Evolutionary conservation across 2,888 invertebrate species (phyloP).

Genomic region (Dolichomitus sp.): DNA sequence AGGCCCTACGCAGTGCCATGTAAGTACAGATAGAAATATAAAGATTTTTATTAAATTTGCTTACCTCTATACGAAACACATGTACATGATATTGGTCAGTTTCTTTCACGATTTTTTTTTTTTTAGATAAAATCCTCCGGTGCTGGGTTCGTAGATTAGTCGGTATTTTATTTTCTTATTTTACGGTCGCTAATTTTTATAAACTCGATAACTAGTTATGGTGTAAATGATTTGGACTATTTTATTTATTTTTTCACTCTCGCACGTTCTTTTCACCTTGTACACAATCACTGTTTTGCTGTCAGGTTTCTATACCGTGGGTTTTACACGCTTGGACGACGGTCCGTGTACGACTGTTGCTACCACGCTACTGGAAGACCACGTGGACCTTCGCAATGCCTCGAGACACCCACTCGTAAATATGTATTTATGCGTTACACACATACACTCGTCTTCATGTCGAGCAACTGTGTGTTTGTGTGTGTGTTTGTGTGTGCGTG

Average conservation of each 20-base stretch:
- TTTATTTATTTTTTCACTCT: background rate
- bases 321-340: conserved; percentile 72
- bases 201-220: background rate
- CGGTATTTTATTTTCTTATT: background rate
- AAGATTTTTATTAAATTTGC: background rate
- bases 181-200: no score
- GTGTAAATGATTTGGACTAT: background rate
- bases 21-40: background rate
- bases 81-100: conserved; percentile 12
- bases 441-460: background rate
- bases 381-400: conserved; percentile 78
- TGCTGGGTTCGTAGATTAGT: background rate
- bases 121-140: background rate
- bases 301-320: conserved; percentile 33
- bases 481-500: background rate
- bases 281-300: conserved; percentile 5
- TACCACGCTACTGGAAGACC: conserved; percentile 75
- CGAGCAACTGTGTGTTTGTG: background rate
- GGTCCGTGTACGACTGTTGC: conserved; percentile 78
- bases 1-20: background rate
- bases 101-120: background rate
- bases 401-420: conserved; percentile 71
- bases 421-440: conserved; percentile 70
- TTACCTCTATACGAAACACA: conserved; percentile 52
- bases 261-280: background rate